Evolutionary conservation across 2,888 invertebrate genomes (phyloP).

Genomic region (Eustalomyia histrio): DNA sequence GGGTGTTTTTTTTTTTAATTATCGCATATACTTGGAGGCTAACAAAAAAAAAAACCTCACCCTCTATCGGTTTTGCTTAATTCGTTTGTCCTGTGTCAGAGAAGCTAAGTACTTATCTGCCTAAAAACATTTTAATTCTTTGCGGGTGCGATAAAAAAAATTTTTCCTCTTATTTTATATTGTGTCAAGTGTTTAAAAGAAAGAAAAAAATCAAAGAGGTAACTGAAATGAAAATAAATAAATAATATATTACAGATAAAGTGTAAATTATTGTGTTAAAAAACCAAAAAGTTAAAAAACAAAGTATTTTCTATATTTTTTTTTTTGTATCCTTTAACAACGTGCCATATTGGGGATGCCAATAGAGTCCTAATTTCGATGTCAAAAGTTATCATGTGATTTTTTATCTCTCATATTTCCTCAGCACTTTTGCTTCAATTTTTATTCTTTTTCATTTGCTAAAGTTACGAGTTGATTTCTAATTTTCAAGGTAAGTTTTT

Average conservation of each 20-base stretch:
- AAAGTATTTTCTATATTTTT: too few relatives aligned
- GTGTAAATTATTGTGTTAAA: too few relatives aligned
- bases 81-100: slow-evolving; percentile 37
- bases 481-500: slow-evolving; percentile 53
- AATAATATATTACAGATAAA: not conserved
- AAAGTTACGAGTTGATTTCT: slow-evolving; percentile 44
- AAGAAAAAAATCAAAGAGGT: not conserved
- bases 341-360: slow-evolving; percentile 49
- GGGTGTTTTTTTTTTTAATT: slow-evolving; percentile 16
- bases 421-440: slow-evolving; percentile 43
- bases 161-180: slow-evolving; percentile 6
- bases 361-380: slow-evolving; percentile 32
- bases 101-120: slow-evolving; percentile 7
- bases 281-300: not conserved
- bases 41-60: slow-evolving; percentile 50
- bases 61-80: slow-evolving; percentile 40
- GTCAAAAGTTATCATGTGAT: slow-evolving; percentile 51
- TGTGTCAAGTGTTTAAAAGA: slow-evolving; percentile 34
- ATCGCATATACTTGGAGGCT: slow-evolving; percentile 38
- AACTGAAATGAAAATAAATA: not conserved
- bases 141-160: slow-evolving; percentile 24
- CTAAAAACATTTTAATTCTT: slow-evolving; percentile 41
- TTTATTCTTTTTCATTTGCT: slow-evolving; percentile 53
- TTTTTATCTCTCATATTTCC: slow-evolving; percentile 9
- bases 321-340: not conserved